phyloP scores from a whole-genome alignment of 2,888 invertebrate species.

The Drosophila colorata region DNA sequence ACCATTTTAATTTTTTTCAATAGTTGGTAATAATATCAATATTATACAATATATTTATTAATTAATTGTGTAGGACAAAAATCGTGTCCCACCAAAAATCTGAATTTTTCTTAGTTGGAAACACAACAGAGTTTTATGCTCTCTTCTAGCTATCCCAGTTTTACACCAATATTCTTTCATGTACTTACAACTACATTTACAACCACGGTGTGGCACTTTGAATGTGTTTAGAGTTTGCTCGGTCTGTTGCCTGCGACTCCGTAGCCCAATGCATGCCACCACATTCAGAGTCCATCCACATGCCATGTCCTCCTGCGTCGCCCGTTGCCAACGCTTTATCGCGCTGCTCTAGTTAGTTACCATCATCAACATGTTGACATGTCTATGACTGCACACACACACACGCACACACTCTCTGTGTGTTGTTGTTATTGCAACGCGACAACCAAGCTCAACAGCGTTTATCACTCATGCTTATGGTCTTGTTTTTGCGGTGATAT shows the following conservation, averaged over 20 bases:
- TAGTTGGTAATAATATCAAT: too few species aligned
- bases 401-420: slow-evolving; percentile 2
- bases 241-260: slow-evolving; percentile 46
- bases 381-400: slow-evolving; percentile 72
- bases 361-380: slow-evolving; percentile 81
- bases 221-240: slow-evolving; percentile 50
- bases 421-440: slow-evolving; percentile 46
- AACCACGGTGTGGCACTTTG: slow-evolving; percentile 52
- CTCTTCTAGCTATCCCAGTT: not conserved
- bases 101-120: too few species aligned
- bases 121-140: too few species aligned
- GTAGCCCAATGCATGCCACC: slow-evolving; percentile 14
- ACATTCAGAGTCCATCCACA: slow-evolving; percentile 22
- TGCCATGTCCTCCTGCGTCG: slow-evolving; percentile 23
- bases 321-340: slow-evolving; percentile 53
- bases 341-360: slow-evolving; percentile 79
- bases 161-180: not conserved
- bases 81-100: too few species aligned
- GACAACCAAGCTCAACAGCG: slow-evolving; percentile 77
- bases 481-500: slow-evolving; percentile 83
- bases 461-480: slow-evolving; percentile 81
- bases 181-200: rapidly evolving
- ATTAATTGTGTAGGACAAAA: too few species aligned
- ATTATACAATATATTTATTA: too few species aligned
- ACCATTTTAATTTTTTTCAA: too few species aligned